phyloP scores from a whole-genome alignment of 2,888 invertebrate genomes.

The Hypselothyrea guttata region DNA sequence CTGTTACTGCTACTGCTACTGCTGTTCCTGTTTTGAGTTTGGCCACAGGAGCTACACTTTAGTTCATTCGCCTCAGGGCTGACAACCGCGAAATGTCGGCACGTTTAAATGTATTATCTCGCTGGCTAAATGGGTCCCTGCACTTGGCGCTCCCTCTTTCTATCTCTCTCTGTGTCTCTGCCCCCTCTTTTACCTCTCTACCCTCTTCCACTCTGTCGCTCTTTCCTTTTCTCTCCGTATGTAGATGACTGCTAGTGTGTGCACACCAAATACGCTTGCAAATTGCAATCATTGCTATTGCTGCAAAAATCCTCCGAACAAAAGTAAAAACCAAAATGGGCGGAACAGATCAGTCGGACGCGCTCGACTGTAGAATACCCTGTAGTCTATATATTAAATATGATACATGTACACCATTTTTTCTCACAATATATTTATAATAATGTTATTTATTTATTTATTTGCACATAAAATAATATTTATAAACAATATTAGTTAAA shows the following conservation, averaged over 20 bases:
- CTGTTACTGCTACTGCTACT: conserved; percentile 7
- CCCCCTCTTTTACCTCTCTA: no score
- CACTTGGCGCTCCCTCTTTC: conserved; percentile 19
- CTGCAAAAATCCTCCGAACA: conserved; percentile 29
- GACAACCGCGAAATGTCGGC: conserved; percentile 49
- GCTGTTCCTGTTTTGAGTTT: background rate
- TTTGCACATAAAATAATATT: no score
- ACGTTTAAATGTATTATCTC: conserved; percentile 63
- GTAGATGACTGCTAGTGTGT: conserved; percentile 6
- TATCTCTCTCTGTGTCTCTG: conserved; percentile 3
- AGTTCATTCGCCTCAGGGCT: conserved; percentile 33
- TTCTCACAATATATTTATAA: no score
- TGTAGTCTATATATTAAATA: no score
- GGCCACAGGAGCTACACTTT: conserved; percentile 21
- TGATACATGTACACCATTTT: no score
- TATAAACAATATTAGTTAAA: no score
- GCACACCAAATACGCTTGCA: conserved; percentile 55
- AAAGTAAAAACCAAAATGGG: conserved; percentile 25
- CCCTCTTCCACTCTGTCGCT: background rate
- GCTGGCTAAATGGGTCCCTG: conserved; percentile 32
- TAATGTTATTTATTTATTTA: no score
- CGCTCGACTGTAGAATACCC: no score
- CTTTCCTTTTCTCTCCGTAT: background rate
- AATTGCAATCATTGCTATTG: conserved; percentile 68
- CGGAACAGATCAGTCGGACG: background rate